Evolutionary conservation across 2,797 vertebrate species (phyloP).

Genomic region (Falco columbarius): DNA sequence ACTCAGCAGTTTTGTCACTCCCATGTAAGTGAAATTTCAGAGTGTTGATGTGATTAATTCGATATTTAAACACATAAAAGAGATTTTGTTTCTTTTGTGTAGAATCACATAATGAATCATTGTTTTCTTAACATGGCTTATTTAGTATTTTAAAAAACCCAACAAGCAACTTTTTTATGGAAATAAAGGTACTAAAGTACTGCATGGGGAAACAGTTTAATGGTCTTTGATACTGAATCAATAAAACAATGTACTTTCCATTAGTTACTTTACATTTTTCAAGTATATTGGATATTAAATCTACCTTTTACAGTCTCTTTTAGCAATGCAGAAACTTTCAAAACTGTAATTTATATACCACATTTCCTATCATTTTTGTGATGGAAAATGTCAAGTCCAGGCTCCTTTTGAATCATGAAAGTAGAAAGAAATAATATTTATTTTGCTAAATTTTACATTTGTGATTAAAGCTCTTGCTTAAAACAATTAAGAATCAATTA

Average conservation of each 20-base stretch:
- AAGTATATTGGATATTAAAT: background rate
- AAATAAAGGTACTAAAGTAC: background rate
- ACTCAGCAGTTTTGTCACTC: background rate
- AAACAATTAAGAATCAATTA: background rate
- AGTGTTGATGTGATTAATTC: background rate
- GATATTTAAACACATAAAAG: background rate
- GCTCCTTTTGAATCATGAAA: background rate
- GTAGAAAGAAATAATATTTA: background rate
- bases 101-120: background rate
- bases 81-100: background rate
- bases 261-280: background rate
- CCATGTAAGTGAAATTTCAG: background rate
- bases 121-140: background rate
- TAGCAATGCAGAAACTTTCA: background rate
- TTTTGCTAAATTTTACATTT: background rate
- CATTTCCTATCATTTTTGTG: accelerated
- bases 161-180: background rate
- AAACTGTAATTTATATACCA: background rate
- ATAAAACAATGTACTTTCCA: background rate
- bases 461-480: background rate
- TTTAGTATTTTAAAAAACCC: background rate
- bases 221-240: background rate
- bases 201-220: background rate
- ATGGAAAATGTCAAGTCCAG: background rate
- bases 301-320: background rate